Percentiles rank a stretch among this genome's conserved stretches.
phyloP scores from a whole-genome alignment of 1,140 invertebrate genomes.

The Leucophenga varia region DNA sequence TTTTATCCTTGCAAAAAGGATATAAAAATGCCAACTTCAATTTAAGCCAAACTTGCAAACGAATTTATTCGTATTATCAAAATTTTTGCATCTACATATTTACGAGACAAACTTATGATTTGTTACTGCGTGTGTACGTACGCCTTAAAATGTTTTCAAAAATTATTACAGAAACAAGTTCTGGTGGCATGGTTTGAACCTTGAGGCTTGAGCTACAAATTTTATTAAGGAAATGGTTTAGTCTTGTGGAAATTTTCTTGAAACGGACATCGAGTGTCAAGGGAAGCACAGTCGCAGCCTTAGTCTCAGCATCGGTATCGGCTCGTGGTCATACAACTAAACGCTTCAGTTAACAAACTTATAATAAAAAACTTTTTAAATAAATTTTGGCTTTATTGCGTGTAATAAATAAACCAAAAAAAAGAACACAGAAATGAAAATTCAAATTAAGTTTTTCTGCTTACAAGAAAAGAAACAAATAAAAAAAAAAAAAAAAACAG shows the following conservation, averaged over 20 bases:
- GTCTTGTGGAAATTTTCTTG: too few relatives aligned
- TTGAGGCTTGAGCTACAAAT: conserved; percentile 21
- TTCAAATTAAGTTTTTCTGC: too few relatives aligned
- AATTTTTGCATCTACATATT: conserved; percentile 43
- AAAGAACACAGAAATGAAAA: too few relatives aligned
- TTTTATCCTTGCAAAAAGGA: too few relatives aligned
- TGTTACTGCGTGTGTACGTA: too few relatives aligned
- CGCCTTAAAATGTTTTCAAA: too few relatives aligned
- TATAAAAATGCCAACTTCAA: conserved; percentile 6
- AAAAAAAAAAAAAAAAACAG: too few relatives aligned
- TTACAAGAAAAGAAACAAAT: too few relatives aligned
- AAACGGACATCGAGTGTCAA: too few relatives aligned
- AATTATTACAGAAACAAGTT: too few relatives aligned
- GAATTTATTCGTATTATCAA: conserved; percentile 27
- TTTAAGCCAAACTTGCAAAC: conserved; percentile 7
- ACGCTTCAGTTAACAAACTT: conserved; percentile 44
- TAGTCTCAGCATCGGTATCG: conserved; percentile 6
- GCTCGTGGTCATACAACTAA: conserved; percentile 4
- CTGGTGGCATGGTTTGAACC: too few relatives aligned
- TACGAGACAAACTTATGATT: conserved; percentile 51
- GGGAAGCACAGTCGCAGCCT: neutral
- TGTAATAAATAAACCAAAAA: conserved; percentile 43
- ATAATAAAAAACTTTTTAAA: conserved; percentile 35
- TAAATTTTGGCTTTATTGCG: conserved; percentile 35
- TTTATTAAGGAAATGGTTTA: conserved; percentile 42